These are phyloP conservation scores for Thamnophis sirtalis DNA, from an alignment of 2,113 vertebrate species.

Conservation along the genomic window DNA sequence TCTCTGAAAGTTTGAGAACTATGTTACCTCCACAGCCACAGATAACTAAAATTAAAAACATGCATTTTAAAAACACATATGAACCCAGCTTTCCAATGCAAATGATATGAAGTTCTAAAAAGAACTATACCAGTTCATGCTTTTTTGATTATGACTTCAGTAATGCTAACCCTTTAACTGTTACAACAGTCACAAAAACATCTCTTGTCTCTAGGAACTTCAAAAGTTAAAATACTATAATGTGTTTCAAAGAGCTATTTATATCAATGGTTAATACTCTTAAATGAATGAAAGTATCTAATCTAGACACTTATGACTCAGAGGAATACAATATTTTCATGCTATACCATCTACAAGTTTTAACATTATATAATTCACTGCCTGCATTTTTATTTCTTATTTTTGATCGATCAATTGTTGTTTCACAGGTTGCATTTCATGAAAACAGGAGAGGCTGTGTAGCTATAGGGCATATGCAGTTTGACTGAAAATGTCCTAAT, in stretches of 20 bases:
- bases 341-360: conserved; percentile 27
- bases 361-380: conserved; percentile 31
- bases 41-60: background rate
- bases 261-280: background rate
- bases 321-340: conserved; percentile 27
- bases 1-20: background rate
- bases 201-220: conserved; percentile 16
- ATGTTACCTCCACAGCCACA: background rate
- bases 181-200: background rate
- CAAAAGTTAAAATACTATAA: background rate
- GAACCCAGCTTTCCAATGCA: background rate
- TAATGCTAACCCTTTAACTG: conserved; percentile 18
- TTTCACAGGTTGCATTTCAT: background rate
- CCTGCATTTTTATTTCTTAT: conserved; percentile 10
- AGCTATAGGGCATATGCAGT: background rate
- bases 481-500: conserved; percentile 5
- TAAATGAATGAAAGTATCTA: conserved; percentile 26
- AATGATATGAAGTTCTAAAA: conserved; percentile 15
- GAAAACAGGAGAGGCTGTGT: background rate
- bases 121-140: background rate
- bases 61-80: background rate
- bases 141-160: conserved; percentile 12
- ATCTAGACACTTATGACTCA: background rate
- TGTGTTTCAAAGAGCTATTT: background rate
- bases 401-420: background rate